These are phyloP conservation scores for Monopterus albus DNA, from an alignment of 2,113 vertebrate genomes.

Conservation along the genomic window DNA sequence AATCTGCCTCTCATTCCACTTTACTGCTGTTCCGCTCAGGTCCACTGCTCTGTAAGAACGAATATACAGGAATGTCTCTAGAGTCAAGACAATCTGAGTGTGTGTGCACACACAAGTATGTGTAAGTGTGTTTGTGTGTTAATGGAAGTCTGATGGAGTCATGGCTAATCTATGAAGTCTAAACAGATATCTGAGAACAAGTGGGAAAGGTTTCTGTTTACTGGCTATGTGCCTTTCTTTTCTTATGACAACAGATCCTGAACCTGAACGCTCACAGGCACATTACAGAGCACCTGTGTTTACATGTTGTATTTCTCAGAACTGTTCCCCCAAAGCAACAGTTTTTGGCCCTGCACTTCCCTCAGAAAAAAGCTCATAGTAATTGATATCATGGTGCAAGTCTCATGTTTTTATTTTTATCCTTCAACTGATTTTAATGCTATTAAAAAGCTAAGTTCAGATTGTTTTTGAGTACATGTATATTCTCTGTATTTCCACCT, in stretches of 20 bases:
- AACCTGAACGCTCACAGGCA: conserved; percentile 48
- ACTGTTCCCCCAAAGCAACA: conserved; percentile 43
- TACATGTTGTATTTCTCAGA: conserved; percentile 61
- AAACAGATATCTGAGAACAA: conserved; percentile 65
- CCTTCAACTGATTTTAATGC: neutral
- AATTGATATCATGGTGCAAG: neutral
- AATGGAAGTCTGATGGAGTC: conserved; percentile 56
- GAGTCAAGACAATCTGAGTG: conserved; percentile 40
- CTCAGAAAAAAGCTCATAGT: conserved; percentile 18
- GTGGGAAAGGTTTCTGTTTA: conserved; percentile 56
- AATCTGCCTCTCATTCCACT: conserved; percentile 34
- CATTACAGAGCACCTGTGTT: conserved; percentile 59
- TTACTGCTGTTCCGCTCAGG: conserved; percentile 64
- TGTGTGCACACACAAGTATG: neutral
- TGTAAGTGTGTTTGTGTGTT: conserved; percentile 12
- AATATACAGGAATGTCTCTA: conserved; percentile 69
- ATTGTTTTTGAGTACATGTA: neutral
- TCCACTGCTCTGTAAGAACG: conserved; percentile 57
- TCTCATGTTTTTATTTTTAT: conserved; percentile 7
- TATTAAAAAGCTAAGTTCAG: neutral
- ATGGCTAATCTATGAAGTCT: conserved; percentile 60
- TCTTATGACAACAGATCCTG: conserved; percentile 68
- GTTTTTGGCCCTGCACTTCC: conserved; percentile 10
- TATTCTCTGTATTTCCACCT: neutral
- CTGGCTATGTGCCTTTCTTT: conserved; percentile 52